Conservation (phyloP, 2,113 vertebrate species). For the Edolisoma coerulescens region DNA sequence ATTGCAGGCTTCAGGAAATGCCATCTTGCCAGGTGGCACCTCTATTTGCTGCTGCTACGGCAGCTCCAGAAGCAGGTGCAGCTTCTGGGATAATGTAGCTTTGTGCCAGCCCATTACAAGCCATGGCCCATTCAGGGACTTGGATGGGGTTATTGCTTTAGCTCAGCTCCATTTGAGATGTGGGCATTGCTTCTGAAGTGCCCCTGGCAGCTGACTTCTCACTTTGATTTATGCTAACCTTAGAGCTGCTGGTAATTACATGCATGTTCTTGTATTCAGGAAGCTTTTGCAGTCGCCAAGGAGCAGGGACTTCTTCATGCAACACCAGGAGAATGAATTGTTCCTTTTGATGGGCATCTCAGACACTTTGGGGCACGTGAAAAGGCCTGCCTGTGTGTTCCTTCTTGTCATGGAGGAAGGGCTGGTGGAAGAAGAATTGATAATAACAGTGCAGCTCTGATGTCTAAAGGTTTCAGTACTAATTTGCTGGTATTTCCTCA, state of each 20-base stretch:
- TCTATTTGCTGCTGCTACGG: conserved; percentile 28
- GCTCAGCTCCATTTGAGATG: background rate
- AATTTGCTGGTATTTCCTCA: background rate
- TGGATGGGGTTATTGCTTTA: conserved; percentile 48
- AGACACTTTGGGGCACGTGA: background rate
- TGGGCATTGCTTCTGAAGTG: conserved; percentile 41
- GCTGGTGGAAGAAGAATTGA: background rate
- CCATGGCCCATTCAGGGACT: conserved; percentile 41
- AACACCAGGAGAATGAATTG: background rate
- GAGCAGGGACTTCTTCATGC: conserved; percentile 32
- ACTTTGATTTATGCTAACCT: conserved; percentile 58
- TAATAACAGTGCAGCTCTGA: background rate
- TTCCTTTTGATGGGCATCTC: conserved; percentile 25
- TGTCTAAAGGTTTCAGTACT: background rate
- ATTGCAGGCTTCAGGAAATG: conserved; percentile 54
- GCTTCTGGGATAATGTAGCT: conserved; percentile 50
- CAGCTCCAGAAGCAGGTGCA: conserved; percentile 61
- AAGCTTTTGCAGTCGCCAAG: conserved; percentile 18
- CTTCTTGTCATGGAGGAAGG: background rate
- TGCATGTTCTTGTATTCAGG: conserved; percentile 39
- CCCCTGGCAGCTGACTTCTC: conserved; percentile 62
- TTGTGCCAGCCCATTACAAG: conserved; percentile 54
- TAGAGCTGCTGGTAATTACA: conserved; percentile 51
- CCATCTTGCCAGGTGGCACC: conserved; percentile 64
- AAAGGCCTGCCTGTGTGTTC: conserved; percentile 19